Evolutionary conservation across 1,140 invertebrate species (phyloP).

Genomic region (Sesamia nonagrioides): DNA sequence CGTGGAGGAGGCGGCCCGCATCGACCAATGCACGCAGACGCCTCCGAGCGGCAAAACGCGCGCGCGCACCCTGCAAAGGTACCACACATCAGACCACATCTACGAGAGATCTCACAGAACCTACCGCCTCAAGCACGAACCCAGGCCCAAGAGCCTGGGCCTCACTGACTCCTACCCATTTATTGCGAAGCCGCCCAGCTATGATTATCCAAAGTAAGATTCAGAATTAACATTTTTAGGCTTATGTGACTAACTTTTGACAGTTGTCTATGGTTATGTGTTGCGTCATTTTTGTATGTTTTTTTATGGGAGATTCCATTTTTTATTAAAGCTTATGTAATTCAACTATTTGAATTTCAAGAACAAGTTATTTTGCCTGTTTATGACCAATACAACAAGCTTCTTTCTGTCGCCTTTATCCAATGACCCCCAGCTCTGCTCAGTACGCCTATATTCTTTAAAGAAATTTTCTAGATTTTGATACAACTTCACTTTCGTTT

Average conservation of each 20-base stretch:
- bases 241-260: slow-evolving; percentile 50
- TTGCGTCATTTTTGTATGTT: neutral
- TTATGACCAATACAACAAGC: too few relatives aligned
- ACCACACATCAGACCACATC: slow-evolving; percentile 81
- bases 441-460: too few relatives aligned
- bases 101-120: slow-evolving; percentile 72
- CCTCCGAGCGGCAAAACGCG: slow-evolving; percentile 75
- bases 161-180: slow-evolving; percentile 75
- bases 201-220: slow-evolving; percentile 81
- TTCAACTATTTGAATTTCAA: too few relatives aligned
- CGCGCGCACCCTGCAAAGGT: slow-evolving; percentile 78
- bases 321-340: too few relatives aligned
- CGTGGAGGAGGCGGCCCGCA: slow-evolving; percentile 73
- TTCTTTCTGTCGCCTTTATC: too few relatives aligned
- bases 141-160: slow-evolving; percentile 73
- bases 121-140: slow-evolving; percentile 65
- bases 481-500: too few relatives aligned
- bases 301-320: neutral
- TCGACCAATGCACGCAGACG: slow-evolving; percentile 83
- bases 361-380: too few relatives aligned
- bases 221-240: slow-evolving; percentile 14
- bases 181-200: slow-evolving; percentile 76
- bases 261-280: neutral
- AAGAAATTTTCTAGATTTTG: too few relatives aligned
- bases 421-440: too few relatives aligned